These are phyloP conservation scores for Zaprionus tsacasi DNA, from an alignment of 1,140 invertebrate genomes.

Conservation along the genomic window DNA sequence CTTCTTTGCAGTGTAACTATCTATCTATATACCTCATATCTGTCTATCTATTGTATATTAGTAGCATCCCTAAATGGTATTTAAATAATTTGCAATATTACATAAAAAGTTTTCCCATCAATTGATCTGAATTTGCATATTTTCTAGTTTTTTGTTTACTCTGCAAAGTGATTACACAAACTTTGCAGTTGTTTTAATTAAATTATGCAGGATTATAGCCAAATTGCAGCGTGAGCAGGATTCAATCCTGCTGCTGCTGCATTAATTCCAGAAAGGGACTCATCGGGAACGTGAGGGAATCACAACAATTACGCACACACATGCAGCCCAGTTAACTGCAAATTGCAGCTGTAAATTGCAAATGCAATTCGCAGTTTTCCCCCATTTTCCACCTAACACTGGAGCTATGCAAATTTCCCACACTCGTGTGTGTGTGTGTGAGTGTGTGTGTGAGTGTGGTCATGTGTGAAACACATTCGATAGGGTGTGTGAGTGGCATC, in stretches of 20 bases:
- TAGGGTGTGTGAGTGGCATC: background rate
- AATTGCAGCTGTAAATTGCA: constrained; percentile 55
- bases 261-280: background rate
- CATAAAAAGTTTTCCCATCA: constrained; percentile 4
- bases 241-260: constrained; percentile 2
- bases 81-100: background rate
- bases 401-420: constrained; percentile 56
- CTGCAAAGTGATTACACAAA: constrained; percentile 24
- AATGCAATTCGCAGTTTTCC: constrained; percentile 42
- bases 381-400: constrained; percentile 44
- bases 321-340: constrained; percentile 16
- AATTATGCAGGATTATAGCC: constrained; percentile 14
- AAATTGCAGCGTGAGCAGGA: constrained; percentile 20
- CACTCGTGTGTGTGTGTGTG: constrained; percentile 4
- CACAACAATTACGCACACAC: constrained; percentile 15
- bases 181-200: constrained; percentile 13
- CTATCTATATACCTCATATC: background rate
- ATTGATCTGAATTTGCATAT: constrained; percentile 14
- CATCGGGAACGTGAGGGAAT: constrained; percentile 3
- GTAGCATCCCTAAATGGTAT: background rate
- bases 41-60: background rate
- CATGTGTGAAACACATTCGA: constrained; percentile 31
- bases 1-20: background rate
- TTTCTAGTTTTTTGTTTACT: constrained; percentile 8
- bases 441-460: constrained; percentile 7